Evolutionary conservation across 2,797 vertebrate genomes (phyloP).

Genomic region (Vipera latastei): DNA sequence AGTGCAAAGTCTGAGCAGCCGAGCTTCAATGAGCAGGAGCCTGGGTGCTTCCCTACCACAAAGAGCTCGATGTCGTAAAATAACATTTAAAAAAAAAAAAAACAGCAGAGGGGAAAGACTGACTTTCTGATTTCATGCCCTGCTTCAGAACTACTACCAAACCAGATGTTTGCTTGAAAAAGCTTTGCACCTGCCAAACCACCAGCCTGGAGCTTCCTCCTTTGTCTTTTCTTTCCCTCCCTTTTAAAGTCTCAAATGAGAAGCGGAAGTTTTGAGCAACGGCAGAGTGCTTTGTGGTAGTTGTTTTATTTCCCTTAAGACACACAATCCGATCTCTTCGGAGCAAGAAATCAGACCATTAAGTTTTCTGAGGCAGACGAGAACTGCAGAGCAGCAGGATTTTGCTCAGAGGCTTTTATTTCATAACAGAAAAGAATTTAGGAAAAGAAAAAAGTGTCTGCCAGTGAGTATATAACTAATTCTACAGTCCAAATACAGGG

Average conservation of each 20-base stretch:
- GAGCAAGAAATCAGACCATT: slow-evolving; percentile 41
- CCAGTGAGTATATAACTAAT: slow-evolving; percentile 21
- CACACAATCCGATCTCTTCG: slow-evolving; percentile 17
- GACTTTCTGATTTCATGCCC: slow-evolving; percentile 31
- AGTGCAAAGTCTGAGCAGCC: neutral
- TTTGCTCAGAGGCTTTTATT: slow-evolving; percentile 15
- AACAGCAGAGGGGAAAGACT: neutral
- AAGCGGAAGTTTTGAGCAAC: slow-evolving; percentile 54
- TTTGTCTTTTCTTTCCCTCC: slow-evolving; percentile 56
- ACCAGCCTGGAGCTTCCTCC: slow-evolving; percentile 65
- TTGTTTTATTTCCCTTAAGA: slow-evolving; percentile 46
- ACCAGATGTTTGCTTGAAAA: slow-evolving; percentile 61
- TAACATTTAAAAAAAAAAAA: neutral
- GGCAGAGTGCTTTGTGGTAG: slow-evolving; percentile 46
- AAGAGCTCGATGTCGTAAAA: slow-evolving; percentile 21
- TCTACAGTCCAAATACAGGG: slow-evolving; percentile 7
- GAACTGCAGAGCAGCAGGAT: neutral
- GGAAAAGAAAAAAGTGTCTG: neutral
- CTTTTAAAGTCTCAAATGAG: slow-evolving; percentile 52
- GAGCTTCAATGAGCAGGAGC: slow-evolving; percentile 16
- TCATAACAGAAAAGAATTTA: neutral
- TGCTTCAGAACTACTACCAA: slow-evolving; percentile 55
- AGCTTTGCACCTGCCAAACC: slow-evolving; percentile 65
- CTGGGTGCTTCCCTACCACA: neutral
- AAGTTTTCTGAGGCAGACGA: slow-evolving; percentile 21